Evolutionary conservation across 2,888 invertebrate species (phyloP).

Genomic region (Drosophila quinaria): DNA sequence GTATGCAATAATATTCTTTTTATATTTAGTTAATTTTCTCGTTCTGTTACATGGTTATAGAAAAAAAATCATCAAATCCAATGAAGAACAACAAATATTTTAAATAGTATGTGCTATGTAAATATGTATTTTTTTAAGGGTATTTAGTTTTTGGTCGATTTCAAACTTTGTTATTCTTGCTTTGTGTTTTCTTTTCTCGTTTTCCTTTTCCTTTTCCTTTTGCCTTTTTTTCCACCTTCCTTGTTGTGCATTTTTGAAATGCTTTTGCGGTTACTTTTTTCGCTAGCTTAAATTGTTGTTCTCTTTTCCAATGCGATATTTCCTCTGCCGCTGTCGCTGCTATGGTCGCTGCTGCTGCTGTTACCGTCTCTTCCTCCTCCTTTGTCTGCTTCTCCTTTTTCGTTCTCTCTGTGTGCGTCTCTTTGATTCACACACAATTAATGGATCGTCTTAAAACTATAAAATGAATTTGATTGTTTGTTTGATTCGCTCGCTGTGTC

Average conservation of each 20-base stretch:
- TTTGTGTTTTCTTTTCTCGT: constrained; percentile 13
- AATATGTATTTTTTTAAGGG: background rate
- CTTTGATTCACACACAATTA: constrained; percentile 59
- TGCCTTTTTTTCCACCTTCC: constrained; percentile 41
- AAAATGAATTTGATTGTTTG: constrained; percentile 52
- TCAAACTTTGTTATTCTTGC: background rate
- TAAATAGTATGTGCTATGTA: too few species aligned
- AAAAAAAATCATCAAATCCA: too few species aligned
- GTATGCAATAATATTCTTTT: too few species aligned
- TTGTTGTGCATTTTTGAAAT: constrained; percentile 67
- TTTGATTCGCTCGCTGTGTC: background rate
- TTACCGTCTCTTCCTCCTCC: background rate
- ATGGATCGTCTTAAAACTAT: constrained; percentile 49
- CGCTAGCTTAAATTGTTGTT: constrained; percentile 48
- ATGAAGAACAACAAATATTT: too few species aligned
- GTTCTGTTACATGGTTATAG: too few species aligned
- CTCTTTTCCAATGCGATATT: constrained; percentile 46
- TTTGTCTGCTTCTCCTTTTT: background rate
- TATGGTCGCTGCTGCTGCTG: background rate
- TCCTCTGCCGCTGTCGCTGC: constrained; percentile 23
- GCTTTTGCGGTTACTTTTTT: constrained; percentile 56
- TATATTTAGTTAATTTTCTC: too few species aligned
- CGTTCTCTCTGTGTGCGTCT: background rate
- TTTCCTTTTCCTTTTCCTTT: constrained; percentile 46
- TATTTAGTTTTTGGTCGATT: background rate